These are phyloP conservation scores for Artemia franciscana DNA, from an alignment of 1,140 invertebrate genomes.

Conservation along the genomic window DNA sequence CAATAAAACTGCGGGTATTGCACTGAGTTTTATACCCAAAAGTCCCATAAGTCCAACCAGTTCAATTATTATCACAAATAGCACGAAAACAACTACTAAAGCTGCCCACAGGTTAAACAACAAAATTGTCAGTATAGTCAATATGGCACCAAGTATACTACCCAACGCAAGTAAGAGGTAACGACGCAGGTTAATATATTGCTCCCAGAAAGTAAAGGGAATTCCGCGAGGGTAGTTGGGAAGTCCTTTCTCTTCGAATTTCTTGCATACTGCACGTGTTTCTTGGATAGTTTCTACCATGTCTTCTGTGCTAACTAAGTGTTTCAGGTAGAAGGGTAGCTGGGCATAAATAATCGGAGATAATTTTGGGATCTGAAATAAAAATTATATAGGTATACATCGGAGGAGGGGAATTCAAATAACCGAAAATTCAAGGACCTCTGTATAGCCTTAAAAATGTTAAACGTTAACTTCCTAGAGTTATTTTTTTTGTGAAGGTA, in stretches of 20 bases:
- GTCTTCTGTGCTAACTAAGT: constrained; percentile 37
- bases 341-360: constrained; percentile 75
- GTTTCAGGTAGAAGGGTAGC: constrained; percentile 71
- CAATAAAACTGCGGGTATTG: constrained; percentile 66
- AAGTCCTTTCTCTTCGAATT: constrained; percentile 61
- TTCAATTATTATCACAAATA: constrained; percentile 51
- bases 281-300: constrained; percentile 62
- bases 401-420: no score
- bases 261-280: constrained; percentile 51
- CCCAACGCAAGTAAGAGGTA: constrained; percentile 51
- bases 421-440: no score
- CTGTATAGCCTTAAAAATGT: no score
- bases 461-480: no score
- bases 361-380: constrained; percentile 59
- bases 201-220: constrained; percentile 94
- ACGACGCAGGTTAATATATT: constrained; percentile 64
- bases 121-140: constrained; percentile 43
- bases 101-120: constrained; percentile 65
- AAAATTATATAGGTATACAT: no score
- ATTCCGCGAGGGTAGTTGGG: constrained; percentile 91
- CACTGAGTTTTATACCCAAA: constrained; percentile 61
- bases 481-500: no score
- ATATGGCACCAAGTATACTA: constrained; percentile 45
- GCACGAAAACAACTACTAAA: constrained; percentile 40
- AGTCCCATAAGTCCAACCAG: constrained; percentile 69